Conservation (phyloP, 2,888 invertebrate species). For the Dendrolimus houi region DNA sequence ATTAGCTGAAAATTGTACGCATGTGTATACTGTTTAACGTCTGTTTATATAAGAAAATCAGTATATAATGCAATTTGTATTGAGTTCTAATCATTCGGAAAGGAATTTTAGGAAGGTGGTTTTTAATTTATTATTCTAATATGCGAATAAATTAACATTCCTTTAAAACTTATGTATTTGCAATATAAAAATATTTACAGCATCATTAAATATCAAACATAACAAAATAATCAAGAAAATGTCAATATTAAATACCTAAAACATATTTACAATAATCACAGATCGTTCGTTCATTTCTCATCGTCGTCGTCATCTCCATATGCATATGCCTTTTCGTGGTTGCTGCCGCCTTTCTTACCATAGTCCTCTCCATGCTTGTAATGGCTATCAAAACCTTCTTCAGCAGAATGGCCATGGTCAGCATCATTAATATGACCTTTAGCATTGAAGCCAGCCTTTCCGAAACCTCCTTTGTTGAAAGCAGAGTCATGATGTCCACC, state of each 20-base stretch:
- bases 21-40: no score
- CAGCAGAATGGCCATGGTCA: slow-evolving; percentile 73
- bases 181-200: slow-evolving; percentile 51
- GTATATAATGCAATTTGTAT: no score
- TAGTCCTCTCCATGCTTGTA: slow-evolving; percentile 72
- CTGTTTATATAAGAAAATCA: no score
- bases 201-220: slow-evolving; percentile 50
- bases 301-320: slow-evolving; percentile 42
- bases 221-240: slow-evolving; percentile 50
- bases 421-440: slow-evolving; percentile 73
- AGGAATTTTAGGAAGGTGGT: no score
- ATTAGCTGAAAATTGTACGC: no score
- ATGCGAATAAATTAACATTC: neutral
- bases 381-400: slow-evolving; percentile 74
- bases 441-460: slow-evolving; percentile 74
- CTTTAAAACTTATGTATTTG: slow-evolving; percentile 10
- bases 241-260: slow-evolving; percentile 30
- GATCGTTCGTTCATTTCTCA: slow-evolving; percentile 25
- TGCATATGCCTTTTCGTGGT: slow-evolving; percentile 61
- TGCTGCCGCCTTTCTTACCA: slow-evolving; percentile 68
- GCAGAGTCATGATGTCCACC: slow-evolving; percentile 73
- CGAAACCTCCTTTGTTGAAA: slow-evolving; percentile 66
- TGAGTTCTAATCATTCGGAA: no score
- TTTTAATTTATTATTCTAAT: no score
- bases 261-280: slow-evolving; percentile 37